Evolutionary conservation across 2,113 vertebrate genomes (phyloP), one percentile per base, ranked within the genome.

Genomic region (Hylia prasina): DNA sequence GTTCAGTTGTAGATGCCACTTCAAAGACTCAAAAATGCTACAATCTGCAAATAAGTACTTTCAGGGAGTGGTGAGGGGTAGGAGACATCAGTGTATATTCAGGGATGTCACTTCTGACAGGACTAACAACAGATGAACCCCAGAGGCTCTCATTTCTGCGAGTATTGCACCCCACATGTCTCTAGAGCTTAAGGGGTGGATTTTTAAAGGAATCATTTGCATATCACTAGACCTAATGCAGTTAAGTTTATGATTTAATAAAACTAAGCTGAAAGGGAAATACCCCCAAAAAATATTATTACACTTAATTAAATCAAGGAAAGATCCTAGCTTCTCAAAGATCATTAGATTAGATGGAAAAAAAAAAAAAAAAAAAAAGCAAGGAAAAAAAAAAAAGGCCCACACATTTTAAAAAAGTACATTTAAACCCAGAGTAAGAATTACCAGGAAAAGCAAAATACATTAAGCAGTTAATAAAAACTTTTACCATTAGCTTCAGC

Each of bases 181-280:
- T 89, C 94, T 56, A 37, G 89, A 91, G 89, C 13, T 94, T 69
- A 82, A 61, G 23, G 93, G 81, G 89, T 90, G 93, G 94, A 93
- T 96, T 95, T 93, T 94, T 94, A 94, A 97, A 94, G 40, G 28
- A 42, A 20, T 64, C 2, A 63, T 91, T 96, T 97, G 20, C 78
- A 94, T 85, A 72, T 85, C 89, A 82, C 57, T 89, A n/a, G 57
- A 50, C 58, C 48, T 85, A 87, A 79, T 77, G 53, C 25, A 56
- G 48, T 87, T 75, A 82, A 87, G 81, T 94, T 95, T 91, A 61
- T 54, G 61, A 78, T 89, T 94, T 82, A 91, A 20, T 48, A 95
- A 91, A 93, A 95, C 22, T n/a, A 40, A 85, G 22, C 61, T 87
- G 65, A 91, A 93, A 96, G 44, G 53, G 73, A 87, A 95, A 89